Evolutionary conservation across 2,797 vertebrate genomes (phyloP), one percentile per base, ranked within the genome.

Genomic region (Catharus ustulatus): DNA sequence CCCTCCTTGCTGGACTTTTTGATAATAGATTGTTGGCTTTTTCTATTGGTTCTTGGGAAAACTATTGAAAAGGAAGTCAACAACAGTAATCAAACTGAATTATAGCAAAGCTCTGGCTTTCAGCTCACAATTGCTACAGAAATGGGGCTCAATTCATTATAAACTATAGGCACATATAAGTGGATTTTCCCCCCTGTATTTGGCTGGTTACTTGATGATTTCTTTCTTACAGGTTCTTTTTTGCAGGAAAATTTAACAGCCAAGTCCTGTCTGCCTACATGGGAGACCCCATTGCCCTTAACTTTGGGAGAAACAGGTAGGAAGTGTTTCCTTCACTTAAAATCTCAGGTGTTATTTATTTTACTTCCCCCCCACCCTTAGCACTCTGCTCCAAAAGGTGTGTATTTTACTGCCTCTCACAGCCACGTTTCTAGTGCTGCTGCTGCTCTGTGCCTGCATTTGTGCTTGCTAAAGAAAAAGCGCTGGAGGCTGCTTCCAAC

Each of bases 51-150:
- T 89, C 59, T 79, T 66, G 23, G 15, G 54, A 40, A 69, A 86
- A 34, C 12, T 40, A 64, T 77, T 73, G 79, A 87, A 69, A 74
- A 90, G 48, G 49, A 95, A 90, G 80, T 85, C 54, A 92, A n/a
- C 22, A 77, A 42, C 15, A 27, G 29, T 69, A 69, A 96, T 96
- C 90, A 77, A 95, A 92, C 26, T 89, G 87, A 90, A 87, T 76
- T 90, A 92, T 34, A 82, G 74, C 29, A 92, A 89, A 85, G 11
- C 48, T 88, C 42, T 62, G 73, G 58, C 42, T 94, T 83, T 83
- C 49, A 94, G 77, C 84, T 91, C 43, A 48, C 68, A 84, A 63
- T 71, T 87, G 61, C 36, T 87, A 48, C 58, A 90, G 84, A 96
- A 95, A 93, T 81, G 79, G 64, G 43, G 45, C 46, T 51, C n/a